Evolutionary conservation across 2,113 vertebrate species (phyloP).

Genomic region (Ptilorrhoa leucosticta): DNA sequence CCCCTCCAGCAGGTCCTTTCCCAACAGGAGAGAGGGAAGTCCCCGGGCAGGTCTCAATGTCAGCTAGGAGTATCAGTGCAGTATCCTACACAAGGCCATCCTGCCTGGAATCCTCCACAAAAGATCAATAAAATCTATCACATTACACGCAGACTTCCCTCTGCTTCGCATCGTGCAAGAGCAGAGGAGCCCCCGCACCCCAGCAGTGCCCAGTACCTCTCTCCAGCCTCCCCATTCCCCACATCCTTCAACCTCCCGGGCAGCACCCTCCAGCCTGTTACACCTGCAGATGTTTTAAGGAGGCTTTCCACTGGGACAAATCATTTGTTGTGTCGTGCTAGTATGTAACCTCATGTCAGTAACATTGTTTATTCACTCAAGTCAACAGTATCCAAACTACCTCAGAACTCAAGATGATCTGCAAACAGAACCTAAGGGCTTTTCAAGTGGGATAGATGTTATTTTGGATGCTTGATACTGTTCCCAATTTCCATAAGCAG

Average conservation of each 20-base stretch:
- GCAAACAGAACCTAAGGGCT: background rate
- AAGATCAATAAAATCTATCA: background rate
- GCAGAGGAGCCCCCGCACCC: accelerated
- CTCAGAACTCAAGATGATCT: background rate
- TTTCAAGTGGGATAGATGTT: background rate
- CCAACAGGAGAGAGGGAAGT: background rate
- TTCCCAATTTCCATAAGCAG: background rate
- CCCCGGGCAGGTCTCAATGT: background rate
- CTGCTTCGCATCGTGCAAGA: accelerated
- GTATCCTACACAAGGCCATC: background rate
- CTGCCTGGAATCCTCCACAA: background rate
- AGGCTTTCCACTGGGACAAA: background rate
- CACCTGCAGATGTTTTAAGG: background rate
- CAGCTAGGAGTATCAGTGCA: background rate
- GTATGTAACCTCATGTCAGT: accelerated
- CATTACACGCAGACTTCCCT: accelerated
- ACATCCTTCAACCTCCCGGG: background rate
- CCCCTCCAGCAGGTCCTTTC: background rate
- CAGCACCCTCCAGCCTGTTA: background rate
- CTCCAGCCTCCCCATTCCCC: background rate
- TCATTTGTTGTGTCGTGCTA: background rate
- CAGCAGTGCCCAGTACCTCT: background rate
- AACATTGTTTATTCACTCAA: background rate
- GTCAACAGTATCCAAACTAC: background rate
- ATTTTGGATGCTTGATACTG: background rate